phyloP scores from a whole-genome alignment of 2,113 vertebrate species.

The Zosterops hypoxanthus region DNA sequence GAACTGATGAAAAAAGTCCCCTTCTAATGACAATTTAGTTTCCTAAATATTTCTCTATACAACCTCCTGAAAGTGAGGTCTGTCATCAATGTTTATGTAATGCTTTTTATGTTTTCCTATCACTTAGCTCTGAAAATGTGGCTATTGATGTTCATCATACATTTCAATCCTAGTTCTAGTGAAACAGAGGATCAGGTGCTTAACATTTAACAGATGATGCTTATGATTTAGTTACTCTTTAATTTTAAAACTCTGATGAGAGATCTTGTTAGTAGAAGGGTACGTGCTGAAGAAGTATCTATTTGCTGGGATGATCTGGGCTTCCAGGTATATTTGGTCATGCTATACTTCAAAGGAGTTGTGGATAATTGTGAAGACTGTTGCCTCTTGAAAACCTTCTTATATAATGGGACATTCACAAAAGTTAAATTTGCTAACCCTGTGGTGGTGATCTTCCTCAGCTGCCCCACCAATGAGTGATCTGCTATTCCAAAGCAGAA shows the following conservation, averaged over 20 bases:
- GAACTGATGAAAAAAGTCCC: background rate
- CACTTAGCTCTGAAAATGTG: background rate
- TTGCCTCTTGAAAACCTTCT: background rate
- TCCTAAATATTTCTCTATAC: background rate
- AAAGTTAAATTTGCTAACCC: background rate
- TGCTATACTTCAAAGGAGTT: background rate
- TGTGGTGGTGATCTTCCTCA: background rate
- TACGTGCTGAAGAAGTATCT: background rate
- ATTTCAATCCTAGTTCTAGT: background rate
- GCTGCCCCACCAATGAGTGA: background rate
- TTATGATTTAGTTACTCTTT: background rate
- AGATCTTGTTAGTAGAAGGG: background rate
- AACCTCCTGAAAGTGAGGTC: background rate
- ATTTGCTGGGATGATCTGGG: background rate
- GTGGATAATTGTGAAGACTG: background rate
- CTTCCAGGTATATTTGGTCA: background rate
- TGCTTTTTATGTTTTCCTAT: background rate
- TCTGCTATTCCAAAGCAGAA: background rate
- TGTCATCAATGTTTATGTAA: background rate
- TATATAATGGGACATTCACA: background rate
- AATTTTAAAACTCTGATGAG: background rate
- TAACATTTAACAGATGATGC: background rate
- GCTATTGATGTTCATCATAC: background rate
- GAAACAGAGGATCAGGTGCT: background rate
- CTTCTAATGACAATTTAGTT: background rate